Conservation (phyloP, 2,113 vertebrate species). For the Nothoprocta pentlandii region DNA sequence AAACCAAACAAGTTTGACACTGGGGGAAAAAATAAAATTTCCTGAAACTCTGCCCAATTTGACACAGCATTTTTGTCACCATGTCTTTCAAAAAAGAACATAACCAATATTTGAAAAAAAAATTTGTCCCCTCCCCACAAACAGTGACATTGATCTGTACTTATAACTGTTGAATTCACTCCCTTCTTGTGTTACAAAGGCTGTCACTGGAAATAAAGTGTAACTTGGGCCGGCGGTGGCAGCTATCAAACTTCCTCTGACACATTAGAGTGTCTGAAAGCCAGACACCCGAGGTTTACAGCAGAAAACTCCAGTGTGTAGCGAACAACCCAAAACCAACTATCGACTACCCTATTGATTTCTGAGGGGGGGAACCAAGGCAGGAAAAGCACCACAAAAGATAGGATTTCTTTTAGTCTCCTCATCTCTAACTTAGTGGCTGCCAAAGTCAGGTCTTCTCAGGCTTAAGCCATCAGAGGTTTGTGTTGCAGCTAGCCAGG, state of each 20-base stretch:
- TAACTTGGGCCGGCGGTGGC: slow-evolving; percentile 73
- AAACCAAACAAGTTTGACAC: neutral
- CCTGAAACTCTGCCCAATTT: neutral
- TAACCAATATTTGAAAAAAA: slow-evolving; percentile 25
- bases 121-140: neutral
- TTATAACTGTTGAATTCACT: slow-evolving; percentile 71
- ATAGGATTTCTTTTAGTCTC: slow-evolving; percentile 81
- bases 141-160: slow-evolving; percentile 71
- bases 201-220: slow-evolving; percentile 81
- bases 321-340: slow-evolving; percentile 83
- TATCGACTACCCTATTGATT: slow-evolving; percentile 87
- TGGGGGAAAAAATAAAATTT: neutral
- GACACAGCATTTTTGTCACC: slow-evolving; percentile 7
- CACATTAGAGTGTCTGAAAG: slow-evolving; percentile 78
- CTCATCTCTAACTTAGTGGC: slow-evolving; percentile 67
- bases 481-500: slow-evolving; percentile 79
- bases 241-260: slow-evolving; percentile 77
- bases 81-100: neutral
- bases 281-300: slow-evolving; percentile 79
- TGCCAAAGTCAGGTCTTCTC: slow-evolving; percentile 75
- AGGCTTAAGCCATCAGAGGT: slow-evolving; percentile 73
- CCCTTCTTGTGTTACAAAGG: slow-evolving; percentile 79
- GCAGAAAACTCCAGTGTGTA: slow-evolving; percentile 79
- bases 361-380: slow-evolving; percentile 76
- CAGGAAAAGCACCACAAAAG: slow-evolving; percentile 78